phyloP scores from a whole-genome alignment of 1,140 invertebrate species.

The Listronotus oregonensis region DNA sequence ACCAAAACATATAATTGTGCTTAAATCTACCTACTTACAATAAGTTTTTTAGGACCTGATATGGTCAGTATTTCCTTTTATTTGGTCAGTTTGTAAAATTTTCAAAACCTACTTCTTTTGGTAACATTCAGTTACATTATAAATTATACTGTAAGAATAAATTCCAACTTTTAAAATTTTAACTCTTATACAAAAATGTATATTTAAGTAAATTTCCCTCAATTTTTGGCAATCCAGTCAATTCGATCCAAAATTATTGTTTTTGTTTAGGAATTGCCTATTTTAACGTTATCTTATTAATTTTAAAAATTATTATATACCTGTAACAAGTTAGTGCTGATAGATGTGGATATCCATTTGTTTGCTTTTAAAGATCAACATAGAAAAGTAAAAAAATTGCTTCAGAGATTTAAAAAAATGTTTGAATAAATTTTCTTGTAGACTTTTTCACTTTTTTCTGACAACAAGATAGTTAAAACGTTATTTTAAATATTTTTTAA shows the following conservation, averaged over 20 bases:
- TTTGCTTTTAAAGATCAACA: no score
- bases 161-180: not conserved
- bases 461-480: no score
- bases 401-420: no score
- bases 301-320: not conserved
- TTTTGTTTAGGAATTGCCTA: constrained; percentile 6
- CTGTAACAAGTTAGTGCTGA: no score
- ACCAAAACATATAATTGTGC: not conserved
- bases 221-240: constrained; percentile 24
- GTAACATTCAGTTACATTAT: constrained; percentile 22
- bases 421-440: no score
- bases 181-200: constrained; percentile 12
- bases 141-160: constrained; percentile 3
- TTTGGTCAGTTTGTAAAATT: constrained; percentile 34
- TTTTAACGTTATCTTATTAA: not conserved
- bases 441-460: no score
- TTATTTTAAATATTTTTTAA: no score
- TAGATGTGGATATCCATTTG: no score
- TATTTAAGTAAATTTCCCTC: not conserved
- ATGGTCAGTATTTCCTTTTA: constrained; percentile 13
- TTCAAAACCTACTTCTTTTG: constrained; percentile 23
- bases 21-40: constrained; percentile 13
- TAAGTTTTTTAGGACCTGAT: constrained; percentile 7
- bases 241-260: constrained; percentile 21
- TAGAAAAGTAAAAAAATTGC: no score